Percentiles rank a stretch among this genome's conserved stretches.
phyloP scores from a whole-genome alignment of 1,140 invertebrate genomes.

The Battus philenor region DNA sequence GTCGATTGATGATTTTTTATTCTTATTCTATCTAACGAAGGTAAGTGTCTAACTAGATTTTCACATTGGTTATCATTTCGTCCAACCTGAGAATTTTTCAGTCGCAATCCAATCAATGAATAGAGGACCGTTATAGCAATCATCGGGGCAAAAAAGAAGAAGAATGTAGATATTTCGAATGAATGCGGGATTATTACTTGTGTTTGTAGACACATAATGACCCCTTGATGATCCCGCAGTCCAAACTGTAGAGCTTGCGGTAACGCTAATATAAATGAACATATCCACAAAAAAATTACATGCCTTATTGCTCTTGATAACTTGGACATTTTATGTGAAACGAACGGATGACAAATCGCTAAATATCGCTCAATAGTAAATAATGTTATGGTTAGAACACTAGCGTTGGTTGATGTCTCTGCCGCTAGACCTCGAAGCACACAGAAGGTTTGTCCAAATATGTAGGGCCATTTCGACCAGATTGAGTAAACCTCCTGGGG shows the following conservation, averaged over 20 bases:
- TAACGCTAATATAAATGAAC: slow-evolving; percentile 84
- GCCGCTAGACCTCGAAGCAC: slow-evolving; percentile 88
- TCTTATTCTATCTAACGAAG: slow-evolving; percentile 33
- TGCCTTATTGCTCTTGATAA: slow-evolving; percentile 84
- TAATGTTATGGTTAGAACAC: slow-evolving; percentile 90
- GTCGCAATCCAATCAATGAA: slow-evolving; percentile 86
- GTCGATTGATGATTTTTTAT: slow-evolving; percentile 72
- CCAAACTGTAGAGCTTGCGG: slow-evolving; percentile 88
- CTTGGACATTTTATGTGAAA: slow-evolving; percentile 90
- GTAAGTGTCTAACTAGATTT: slow-evolving; percentile 29
- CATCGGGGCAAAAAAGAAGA: slow-evolving; percentile 93
- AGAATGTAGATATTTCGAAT: slow-evolving; percentile 88
- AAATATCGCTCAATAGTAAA: slow-evolving; percentile 90
- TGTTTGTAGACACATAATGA: slow-evolving; percentile 77
- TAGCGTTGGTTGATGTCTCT: slow-evolving; percentile 95
- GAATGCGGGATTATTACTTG: slow-evolving; percentile 81
- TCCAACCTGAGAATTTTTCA: slow-evolving; percentile 79
- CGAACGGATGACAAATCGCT: slow-evolving; percentile 86
- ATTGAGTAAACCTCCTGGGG: slow-evolving; percentile 91
- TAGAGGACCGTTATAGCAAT: slow-evolving; percentile 90
- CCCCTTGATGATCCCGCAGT: slow-evolving; percentile 67
- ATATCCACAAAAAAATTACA: slow-evolving; percentile 84
- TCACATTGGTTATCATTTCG: slow-evolving; percentile 62
- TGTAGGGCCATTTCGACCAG: slow-evolving; percentile 91
- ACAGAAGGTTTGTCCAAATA: slow-evolving; percentile 92